A percentile compares a stretch with the other conserved stretches of the same genome.
These are phyloP conservation scores for Lysiphlebus fabarum DNA, from an alignment of 1,140 invertebrate genomes.

Conservation along the genomic window DNA sequence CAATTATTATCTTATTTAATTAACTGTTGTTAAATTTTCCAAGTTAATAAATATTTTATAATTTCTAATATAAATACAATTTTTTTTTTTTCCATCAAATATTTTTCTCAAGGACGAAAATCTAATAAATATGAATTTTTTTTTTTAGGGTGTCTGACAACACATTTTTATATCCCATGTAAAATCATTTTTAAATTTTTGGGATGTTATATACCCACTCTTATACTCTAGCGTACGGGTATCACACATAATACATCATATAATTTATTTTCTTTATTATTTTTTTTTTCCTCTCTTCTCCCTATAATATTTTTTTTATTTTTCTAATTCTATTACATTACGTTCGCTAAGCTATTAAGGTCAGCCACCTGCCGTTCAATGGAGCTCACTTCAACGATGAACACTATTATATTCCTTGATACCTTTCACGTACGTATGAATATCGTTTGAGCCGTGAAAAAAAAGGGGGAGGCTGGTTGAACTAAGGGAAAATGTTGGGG, in stretches of 20 bases:
- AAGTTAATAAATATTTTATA: too few relatives aligned
- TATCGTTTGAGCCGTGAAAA: slow-evolving; percentile 13
- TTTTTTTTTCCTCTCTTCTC: slow-evolving; percentile 21
- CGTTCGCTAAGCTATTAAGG: slow-evolving; percentile 48
- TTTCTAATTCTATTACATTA: slow-evolving; percentile 21
- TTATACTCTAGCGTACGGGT: too few relatives aligned
- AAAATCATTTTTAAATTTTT: not conserved
- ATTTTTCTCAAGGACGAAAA: too few relatives aligned
- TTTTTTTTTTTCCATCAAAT: too few relatives aligned
- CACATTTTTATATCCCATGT: slow-evolving; percentile 24
- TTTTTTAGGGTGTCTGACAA: slow-evolving; percentile 1
- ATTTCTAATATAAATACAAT: too few relatives aligned
- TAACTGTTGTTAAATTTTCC: too few relatives aligned
- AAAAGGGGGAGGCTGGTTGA: not conserved
- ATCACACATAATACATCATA: slow-evolving; percentile 14
- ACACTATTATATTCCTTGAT: slow-evolving; percentile 41
- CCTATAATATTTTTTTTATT: slow-evolving; percentile 3
- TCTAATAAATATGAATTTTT: too few relatives aligned
- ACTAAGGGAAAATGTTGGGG: slow-evolving; percentile 30
- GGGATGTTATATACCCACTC: too few relatives aligned
- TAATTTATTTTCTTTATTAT: slow-evolving; percentile 24
- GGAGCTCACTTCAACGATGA: slow-evolving; percentile 52
- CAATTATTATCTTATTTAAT: too few relatives aligned
- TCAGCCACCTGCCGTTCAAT: slow-evolving; percentile 55
- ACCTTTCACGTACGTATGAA: slow-evolving; percentile 22